phyloP scores from a whole-genome alignment of 2,888 invertebrate genomes.

The Onthophagus sagittarius region DNA sequence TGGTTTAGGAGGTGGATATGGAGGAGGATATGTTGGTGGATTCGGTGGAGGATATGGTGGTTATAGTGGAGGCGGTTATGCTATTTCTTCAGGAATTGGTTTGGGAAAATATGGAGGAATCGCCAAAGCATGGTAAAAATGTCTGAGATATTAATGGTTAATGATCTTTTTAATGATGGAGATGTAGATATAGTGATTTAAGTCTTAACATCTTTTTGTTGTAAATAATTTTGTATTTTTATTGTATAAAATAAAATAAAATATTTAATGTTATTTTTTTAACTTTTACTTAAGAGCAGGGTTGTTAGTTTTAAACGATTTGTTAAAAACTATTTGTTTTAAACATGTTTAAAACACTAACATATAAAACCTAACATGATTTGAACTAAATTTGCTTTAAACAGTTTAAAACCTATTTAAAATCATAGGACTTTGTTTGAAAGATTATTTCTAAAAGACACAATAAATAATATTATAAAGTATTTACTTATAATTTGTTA shows the following conservation, averaged over 20 bases:
- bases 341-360: too few species aligned
- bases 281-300: too few species aligned
- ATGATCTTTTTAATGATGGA: not conserved
- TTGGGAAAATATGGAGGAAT: constrained; percentile 43
- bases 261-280: not conserved
- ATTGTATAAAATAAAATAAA: not conserved
- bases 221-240: not conserved
- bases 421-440: too few species aligned
- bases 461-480: too few species aligned
- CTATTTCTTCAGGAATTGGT: constrained; percentile 59
- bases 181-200: not conserved
- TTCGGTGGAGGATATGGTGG: constrained; percentile 14
- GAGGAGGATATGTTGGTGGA: constrained; percentile 10
- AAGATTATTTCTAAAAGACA: too few species aligned
- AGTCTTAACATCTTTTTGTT: not conserved
- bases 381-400: too few species aligned
- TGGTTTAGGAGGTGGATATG: constrained; percentile 21
- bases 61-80: constrained; percentile 15
- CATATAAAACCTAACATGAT: too few species aligned
- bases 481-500: too few species aligned
- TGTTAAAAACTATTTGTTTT: too few species aligned
- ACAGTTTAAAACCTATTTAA: too few species aligned
- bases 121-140: constrained; percentile 15
- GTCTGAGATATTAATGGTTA: constrained; percentile 4
- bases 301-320: too few species aligned